Evolutionary conservation across 2,797 vertebrate species (phyloP).

Genomic region (Oreochromis mossambicus): DNA sequence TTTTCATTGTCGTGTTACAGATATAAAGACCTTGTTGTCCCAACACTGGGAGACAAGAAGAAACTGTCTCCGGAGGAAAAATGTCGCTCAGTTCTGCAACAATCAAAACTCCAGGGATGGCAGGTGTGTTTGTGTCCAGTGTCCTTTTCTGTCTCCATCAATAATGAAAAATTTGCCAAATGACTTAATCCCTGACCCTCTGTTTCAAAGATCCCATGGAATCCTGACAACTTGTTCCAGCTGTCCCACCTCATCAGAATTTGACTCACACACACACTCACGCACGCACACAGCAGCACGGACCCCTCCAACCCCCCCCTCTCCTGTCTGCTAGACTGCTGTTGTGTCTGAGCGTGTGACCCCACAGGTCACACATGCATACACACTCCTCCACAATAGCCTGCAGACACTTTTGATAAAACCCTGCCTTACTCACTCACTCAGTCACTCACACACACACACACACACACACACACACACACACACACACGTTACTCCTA

Average conservation of each 20-base stretch:
- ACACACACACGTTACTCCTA: constrained; percentile 1
- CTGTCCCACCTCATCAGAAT: constrained; percentile 71
- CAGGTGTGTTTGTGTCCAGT: constrained; percentile 70
- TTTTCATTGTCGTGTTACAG: constrained; percentile 64
- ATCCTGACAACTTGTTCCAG: constrained; percentile 66
- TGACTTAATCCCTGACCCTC: constrained; percentile 59
- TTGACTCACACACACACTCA: constrained; percentile 47
- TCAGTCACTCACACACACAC: not conserved
- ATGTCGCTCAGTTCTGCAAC: constrained; percentile 85
- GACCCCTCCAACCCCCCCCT: not conserved
- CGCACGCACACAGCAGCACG: constrained; percentile 1
- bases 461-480: not conserved
- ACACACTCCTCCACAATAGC: constrained; percentile 47
- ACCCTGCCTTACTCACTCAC: not conserved
- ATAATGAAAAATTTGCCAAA: constrained; percentile 67
- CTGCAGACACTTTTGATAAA: constrained; percentile 33
- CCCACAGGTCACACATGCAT: constrained; percentile 58
- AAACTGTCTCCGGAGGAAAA: constrained; percentile 80
- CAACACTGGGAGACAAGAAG: constrained; percentile 72
- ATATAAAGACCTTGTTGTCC: constrained; percentile 84
- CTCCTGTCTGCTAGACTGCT: constrained; percentile 70
- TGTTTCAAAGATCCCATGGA: constrained; percentile 61
- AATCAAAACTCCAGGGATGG: constrained; percentile 90
- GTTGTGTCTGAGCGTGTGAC: constrained; percentile 75
- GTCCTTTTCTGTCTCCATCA: constrained; percentile 41